A percentile compares a stretch with the other conserved stretches of the same genome.
These are phyloP conservation scores for Pristionchus fissidentatus DNA, from an alignment of 2,888 invertebrate species.

Conservation along the genomic window DNA sequence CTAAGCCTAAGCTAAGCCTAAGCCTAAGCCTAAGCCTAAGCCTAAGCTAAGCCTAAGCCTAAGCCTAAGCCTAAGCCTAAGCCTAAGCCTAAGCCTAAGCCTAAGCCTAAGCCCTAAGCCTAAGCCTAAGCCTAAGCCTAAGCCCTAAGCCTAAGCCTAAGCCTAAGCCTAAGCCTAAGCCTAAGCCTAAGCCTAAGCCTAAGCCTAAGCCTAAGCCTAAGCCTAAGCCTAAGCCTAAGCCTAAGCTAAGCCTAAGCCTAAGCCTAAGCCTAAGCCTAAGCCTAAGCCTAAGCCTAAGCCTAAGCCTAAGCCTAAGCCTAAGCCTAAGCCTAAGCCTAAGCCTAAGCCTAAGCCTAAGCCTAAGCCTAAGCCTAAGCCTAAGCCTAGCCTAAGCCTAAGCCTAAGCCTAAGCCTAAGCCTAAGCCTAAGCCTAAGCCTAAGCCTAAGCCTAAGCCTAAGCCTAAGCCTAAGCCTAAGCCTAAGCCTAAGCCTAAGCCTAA, in stretches of 20 bases:
- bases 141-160: conserved; percentile 31
- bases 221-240: conserved; percentile 31
- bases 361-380: conserved; percentile 31
- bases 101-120: conserved; percentile 30
- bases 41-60: conserved; percentile 23
- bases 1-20: conserved; percentile 22
- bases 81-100: conserved; percentile 31
- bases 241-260: conserved; percentile 31
- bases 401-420: conserved; percentile 31
- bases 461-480: conserved; percentile 31
- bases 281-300: conserved; percentile 31
- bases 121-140: conserved; percentile 31
- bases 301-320: conserved; percentile 31
- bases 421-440: conserved; percentile 31
- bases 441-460: conserved; percentile 31
- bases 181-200: conserved; percentile 31
- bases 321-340: conserved; percentile 31
- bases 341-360: conserved; percentile 30
- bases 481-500: conserved; percentile 31
- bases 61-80: conserved; percentile 31
- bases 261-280: conserved; percentile 31
- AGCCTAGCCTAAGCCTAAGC: conserved; percentile 31
- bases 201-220: conserved; percentile 31
- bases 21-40: too few relatives aligned
- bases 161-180: conserved; percentile 31